Conservation (phyloP, 1,140 invertebrate species). For the Drosophila neocordata region DNA sequence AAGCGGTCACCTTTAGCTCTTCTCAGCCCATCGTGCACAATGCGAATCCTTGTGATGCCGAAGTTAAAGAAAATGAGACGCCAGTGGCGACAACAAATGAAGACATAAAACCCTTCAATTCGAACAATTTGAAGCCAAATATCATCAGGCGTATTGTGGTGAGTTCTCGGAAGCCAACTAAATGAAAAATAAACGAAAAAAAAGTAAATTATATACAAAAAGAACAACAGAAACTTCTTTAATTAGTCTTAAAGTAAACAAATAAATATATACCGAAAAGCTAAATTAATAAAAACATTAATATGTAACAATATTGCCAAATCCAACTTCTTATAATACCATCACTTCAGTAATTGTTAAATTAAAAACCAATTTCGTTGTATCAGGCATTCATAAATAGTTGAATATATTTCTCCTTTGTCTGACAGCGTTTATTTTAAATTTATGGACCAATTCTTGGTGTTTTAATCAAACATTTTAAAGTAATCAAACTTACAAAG, state of each 20-base stretch:
- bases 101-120: constrained; percentile 45
- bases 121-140: constrained; percentile 33
- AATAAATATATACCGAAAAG: constrained; percentile 20
- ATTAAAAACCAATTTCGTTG: too few species aligned
- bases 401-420: too few species aligned
- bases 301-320: not conserved
- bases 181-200: constrained; percentile 5
- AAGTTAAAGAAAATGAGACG: constrained; percentile 50
- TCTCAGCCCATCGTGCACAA: constrained; percentile 53
- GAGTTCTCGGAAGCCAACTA: constrained; percentile 40
- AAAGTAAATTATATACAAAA: not conserved
- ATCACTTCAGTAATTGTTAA: too few species aligned
- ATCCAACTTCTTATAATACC: too few species aligned
- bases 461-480: too few species aligned
- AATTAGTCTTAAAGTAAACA: constrained; percentile 28
- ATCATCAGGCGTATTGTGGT: constrained; percentile 65
- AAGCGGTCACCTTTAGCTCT: constrained; percentile 59
- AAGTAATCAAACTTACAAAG: too few species aligned
- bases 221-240: not conserved
- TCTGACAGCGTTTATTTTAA: too few species aligned
- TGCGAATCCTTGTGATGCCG: constrained; percentile 36
- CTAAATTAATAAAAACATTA: not conserved
- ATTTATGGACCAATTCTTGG: too few species aligned
- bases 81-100: constrained; percentile 14
- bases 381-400: too few species aligned